These are phyloP conservation scores for Hipposideros larvatus DNA, from an alignment of 2,797 vertebrate species.

Conservation along the genomic window DNA sequence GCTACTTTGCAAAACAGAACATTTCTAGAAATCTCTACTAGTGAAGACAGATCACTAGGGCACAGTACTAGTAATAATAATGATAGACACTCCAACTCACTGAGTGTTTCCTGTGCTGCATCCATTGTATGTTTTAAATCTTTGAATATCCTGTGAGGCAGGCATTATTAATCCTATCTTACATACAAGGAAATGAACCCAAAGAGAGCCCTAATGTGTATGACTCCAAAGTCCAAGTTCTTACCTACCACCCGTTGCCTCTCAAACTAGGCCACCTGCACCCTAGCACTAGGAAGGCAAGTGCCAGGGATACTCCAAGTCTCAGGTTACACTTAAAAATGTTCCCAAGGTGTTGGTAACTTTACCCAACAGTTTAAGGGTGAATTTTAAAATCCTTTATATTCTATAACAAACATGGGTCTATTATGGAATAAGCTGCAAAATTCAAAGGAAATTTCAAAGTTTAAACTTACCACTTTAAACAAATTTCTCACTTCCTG, in stretches of 20 bases:
- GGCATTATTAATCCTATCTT: neutral
- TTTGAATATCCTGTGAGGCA: neutral
- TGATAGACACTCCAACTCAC: neutral
- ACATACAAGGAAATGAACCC: conserved; percentile 6
- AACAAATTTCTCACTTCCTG: conserved; percentile 49
- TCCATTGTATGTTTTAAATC: neutral
- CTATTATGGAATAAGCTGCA: neutral
- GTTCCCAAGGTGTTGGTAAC: neutral
- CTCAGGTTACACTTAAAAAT: neutral
- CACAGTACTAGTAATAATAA: neutral
- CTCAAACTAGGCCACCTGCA: neutral
- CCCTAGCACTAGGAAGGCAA: neutral
- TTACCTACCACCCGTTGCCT: neutral
- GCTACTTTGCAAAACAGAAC: conserved; percentile 9
- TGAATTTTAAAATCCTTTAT: neutral
- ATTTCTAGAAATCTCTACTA: neutral
- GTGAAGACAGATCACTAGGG: neutral
- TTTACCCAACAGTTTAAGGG: neutral
- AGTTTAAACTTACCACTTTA: conserved; percentile 24
- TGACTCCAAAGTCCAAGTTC: neutral
- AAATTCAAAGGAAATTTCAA: conserved; percentile 44
- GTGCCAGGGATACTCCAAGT: neutral
- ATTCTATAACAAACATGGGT: neutral
- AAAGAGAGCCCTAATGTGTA: neutral
- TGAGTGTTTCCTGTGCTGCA: neutral